Evolutionary conservation across 2,888 invertebrate species (phyloP), one percentile per base, ranked within the genome.

Genomic region (Dione vanillae): DNA sequence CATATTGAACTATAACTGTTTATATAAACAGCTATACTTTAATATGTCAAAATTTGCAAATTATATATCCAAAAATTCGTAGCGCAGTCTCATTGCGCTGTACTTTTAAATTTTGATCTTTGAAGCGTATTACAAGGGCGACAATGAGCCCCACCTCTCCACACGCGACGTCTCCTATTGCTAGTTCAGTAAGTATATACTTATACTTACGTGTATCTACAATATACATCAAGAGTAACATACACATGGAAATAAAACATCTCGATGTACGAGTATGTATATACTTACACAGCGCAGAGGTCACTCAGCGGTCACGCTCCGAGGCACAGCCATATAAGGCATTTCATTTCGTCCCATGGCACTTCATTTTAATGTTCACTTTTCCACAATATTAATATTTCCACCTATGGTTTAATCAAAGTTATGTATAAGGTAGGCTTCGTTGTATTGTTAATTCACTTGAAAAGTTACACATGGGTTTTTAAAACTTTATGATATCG

Each of bases 301-400:
- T 35, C 52, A 52, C 52, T 52, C 52, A 54, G 54, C 35, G 54
- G 54, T 54, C 54, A n/a, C 54, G 54, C n/a, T 35, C 54, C 54
- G 54, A 37, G 56, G 56, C 56, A 16, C 35, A n/a, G n/a, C 35
- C 16, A 16, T 56, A 40, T 37, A 37, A 3, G 27, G 27, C 27
- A 27, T 27, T 27, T 27, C 27, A 27, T n/a, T 6, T n/a, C 14
- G 35, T 10, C 54, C 37, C 56, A 56, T 40, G 56, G 16, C 37
- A 40, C 37, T 56, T 56, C 1, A 56, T 56, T 56, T 37, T 37
- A 35, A 6, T 56, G 56, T 56, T 37, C 16, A 11, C 16, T 56
- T 56, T 37, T 11, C 37, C 37, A 16, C 56, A 56, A 56, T 16
- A 37, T 56, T 56, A 19, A 12, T 37, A 56, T 16, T 54, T 56